Percentiles rank a stretch among this genome's conserved stretches.
phyloP scores from a whole-genome alignment of 2,888 invertebrate genomes.

The Eupithecia pulchellata region DNA sequence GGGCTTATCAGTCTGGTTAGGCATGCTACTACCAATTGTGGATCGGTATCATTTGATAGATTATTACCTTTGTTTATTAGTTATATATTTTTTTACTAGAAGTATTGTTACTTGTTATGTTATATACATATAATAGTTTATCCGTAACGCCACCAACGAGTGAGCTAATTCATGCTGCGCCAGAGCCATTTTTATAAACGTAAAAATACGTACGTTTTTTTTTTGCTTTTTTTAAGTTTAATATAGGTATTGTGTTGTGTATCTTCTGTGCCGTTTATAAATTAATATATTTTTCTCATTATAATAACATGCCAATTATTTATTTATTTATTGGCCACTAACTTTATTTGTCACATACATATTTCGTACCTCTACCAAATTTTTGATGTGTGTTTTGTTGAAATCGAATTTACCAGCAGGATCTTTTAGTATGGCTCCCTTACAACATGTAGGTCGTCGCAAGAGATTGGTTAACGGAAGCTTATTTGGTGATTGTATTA shows the following conservation, averaged over 20 bases:
- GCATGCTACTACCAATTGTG: neutral
- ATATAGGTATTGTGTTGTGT: too few relatives aligned
- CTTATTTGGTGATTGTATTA: slow-evolving; percentile 60
- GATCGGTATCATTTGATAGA: neutral
- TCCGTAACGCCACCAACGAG: too few relatives aligned
- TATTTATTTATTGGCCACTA: neutral
- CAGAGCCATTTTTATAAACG: too few relatives aligned
- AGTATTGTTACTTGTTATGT: too few relatives aligned
- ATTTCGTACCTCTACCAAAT: neutral
- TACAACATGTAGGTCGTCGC: slow-evolving; percentile 49
- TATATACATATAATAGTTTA: too few relatives aligned
- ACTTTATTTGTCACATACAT: neutral
- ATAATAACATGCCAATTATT: neutral
- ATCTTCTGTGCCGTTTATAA: too few relatives aligned
- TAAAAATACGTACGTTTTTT: too few relatives aligned
- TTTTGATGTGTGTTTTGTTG: neutral
- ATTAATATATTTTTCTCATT: too few relatives aligned
- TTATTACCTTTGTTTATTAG: too few relatives aligned
- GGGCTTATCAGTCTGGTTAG: neutral
- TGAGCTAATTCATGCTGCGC: too few relatives aligned
- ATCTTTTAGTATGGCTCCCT: neutral
- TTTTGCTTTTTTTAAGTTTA: too few relatives aligned
- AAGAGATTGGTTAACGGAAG: slow-evolving; percentile 63
- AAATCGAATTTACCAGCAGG: neutral
- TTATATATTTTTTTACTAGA: too few relatives aligned